A percentile compares a stretch with the other conserved stretches of the same genome.
Conservation (phyloP, 2,888 invertebrate genomes). For the Drosophila fungiperda region DNA sequence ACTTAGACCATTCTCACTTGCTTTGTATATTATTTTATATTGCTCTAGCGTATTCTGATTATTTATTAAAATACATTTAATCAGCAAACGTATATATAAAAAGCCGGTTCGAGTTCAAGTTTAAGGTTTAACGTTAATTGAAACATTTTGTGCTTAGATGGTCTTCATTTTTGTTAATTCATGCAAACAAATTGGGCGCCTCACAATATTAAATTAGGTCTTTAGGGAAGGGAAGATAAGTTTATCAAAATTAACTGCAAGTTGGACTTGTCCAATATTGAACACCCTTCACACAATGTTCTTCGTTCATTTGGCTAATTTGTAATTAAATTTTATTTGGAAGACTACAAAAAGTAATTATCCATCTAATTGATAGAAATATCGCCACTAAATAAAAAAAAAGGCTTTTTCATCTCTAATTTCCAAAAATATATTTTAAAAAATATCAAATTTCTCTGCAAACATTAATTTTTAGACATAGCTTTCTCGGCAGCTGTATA, state of each 20-base stretch:
- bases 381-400: background rate
- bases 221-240: slow-evolving; percentile 4
- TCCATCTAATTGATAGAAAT: background rate
- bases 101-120: slow-evolving; percentile 31
- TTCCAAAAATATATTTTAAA: background rate
- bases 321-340: background rate
- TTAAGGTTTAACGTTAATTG: slow-evolving; percentile 17
- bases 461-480: too few relatives aligned
- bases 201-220: background rate
- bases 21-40: background rate
- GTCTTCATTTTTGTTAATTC: slow-evolving; percentile 20
- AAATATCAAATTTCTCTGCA: too few relatives aligned
- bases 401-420: background rate
- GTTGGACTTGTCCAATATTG: background rate
- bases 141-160: background rate
- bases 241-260: background rate
- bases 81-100: background rate
- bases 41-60: background rate
- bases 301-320: background rate
- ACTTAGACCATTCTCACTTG: background rate
- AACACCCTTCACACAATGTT: slow-evolving; percentile 1
- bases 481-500: background rate
- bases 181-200: slow-evolving; percentile 31
- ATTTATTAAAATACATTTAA: background rate
- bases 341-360: background rate